These are phyloP conservation scores for Lampris megalopsis DNA, from an alignment of 2,113 vertebrate genomes.

Conservation along the genomic window DNA sequence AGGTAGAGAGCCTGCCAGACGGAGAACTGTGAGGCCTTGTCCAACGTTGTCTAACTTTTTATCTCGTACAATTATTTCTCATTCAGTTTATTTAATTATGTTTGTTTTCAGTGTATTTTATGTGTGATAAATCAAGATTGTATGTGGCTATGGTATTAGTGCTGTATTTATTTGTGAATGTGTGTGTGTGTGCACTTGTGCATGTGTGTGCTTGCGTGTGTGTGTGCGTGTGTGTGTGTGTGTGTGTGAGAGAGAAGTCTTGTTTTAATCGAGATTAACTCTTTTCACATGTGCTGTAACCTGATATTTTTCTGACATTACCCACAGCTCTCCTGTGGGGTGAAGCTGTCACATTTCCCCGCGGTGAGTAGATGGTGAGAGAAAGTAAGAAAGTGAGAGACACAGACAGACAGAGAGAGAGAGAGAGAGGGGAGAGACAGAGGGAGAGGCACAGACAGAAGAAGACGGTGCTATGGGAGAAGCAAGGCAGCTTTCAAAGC, in stretches of 20 bases:
- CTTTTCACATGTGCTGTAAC: constrained; percentile 87
- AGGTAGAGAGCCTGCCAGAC: too few relatives aligned
- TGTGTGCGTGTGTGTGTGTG: neutral
- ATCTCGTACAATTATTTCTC: too few relatives aligned
- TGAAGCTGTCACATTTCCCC: constrained; percentile 64
- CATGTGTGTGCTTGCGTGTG: neutral
- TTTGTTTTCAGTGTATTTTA: too few relatives aligned
- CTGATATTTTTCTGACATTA: constrained; percentile 83
- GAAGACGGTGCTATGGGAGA: constrained; percentile 32
- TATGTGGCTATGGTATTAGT: too few relatives aligned
- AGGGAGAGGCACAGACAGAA: constrained; percentile 18
- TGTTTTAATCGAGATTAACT: constrained; percentile 87
- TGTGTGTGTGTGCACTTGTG: neutral
- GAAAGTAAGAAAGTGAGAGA: neutral
- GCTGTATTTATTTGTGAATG: neutral
- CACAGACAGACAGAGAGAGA: neutral
- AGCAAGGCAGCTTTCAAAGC: constrained; percentile 69
- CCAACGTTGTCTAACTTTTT: too few relatives aligned
- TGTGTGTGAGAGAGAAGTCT: constrained; percentile 15
- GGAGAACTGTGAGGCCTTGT: too few relatives aligned
- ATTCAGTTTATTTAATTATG: too few relatives aligned
- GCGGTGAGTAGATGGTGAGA: constrained; percentile 47
- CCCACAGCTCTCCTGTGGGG: constrained; percentile 39
- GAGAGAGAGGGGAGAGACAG: constrained; percentile 44
- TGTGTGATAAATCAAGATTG: too few relatives aligned